A percentile compares a stretch with the other conserved stretches of the same genome.
Conservation (phyloP, 2,888 invertebrate species). For the Terebella lapidaria region DNA sequence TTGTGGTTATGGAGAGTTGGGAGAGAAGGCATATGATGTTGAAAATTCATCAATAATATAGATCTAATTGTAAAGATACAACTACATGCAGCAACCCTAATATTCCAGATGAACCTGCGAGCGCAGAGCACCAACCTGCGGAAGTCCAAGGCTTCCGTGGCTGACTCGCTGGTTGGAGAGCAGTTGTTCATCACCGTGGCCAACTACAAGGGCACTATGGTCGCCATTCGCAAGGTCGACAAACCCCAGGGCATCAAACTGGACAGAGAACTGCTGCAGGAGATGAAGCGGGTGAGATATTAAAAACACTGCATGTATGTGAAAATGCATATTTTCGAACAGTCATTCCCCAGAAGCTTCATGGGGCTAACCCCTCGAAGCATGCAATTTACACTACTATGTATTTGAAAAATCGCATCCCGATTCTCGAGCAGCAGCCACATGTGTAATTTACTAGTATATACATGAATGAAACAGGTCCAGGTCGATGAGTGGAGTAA, state of each 20-base stretch:
- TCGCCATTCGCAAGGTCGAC: constrained; percentile 35
- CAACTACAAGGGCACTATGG: constrained; percentile 29
- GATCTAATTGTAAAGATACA: no score
- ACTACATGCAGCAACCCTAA: no score
- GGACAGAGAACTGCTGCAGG: constrained; percentile 34
- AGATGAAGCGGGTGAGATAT: constrained; percentile 34
- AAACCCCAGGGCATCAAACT: constrained; percentile 32
- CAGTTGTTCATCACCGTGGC: constrained; percentile 31
- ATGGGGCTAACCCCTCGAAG: no score
- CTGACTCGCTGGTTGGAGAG: constrained; percentile 7
- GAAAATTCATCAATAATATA: no score
- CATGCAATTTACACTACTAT: no score
- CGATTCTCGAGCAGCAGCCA: no score
- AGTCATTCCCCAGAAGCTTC: neutral
- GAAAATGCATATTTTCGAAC: neutral
- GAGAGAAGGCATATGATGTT: no score
- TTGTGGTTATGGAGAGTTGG: no score
- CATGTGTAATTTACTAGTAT: no score
- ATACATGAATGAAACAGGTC: no score
- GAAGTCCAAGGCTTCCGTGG: constrained; percentile 7
- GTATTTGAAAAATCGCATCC: no score
- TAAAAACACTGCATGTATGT: neutral
- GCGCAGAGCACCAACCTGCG: constrained; percentile 8
- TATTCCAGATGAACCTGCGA: constrained; percentile 14
- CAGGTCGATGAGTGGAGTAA: no score